These are phyloP conservation scores for Saccopteryx leptura DNA, from an alignment of 2,113 vertebrate genomes.

Conservation along the genomic window DNA sequence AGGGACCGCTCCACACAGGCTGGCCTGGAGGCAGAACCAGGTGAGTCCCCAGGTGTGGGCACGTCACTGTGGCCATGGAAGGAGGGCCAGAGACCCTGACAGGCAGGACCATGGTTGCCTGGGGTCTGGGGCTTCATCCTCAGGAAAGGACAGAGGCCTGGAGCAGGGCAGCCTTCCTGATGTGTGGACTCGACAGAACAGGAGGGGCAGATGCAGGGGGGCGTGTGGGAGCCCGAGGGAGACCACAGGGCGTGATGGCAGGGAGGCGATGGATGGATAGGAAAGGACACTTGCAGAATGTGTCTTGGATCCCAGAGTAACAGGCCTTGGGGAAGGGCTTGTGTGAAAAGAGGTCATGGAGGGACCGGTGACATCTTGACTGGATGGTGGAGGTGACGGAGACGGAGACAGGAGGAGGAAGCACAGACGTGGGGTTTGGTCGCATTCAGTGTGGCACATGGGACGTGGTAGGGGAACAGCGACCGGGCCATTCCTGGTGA, in stretches of 20 bases:
- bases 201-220: not conserved
- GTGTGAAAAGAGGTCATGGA: too few relatives aligned
- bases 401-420: not conserved
- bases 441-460: rapidly evolving
- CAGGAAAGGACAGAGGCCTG: not conserved
- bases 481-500: not conserved
- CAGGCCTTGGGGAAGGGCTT: not conserved
- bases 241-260: not conserved
- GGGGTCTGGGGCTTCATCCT: not conserved
- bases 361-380: not conserved
- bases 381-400: not conserved
- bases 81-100: not conserved
- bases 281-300: not conserved
- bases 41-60: not conserved
- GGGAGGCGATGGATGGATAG: not conserved
- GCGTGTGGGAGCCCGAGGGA: not conserved
- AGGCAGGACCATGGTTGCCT: not conserved
- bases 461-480: rapidly evolving
- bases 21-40: not conserved
- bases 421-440: not conserved
- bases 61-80: not conserved
- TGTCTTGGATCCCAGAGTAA: rapidly evolving
- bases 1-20: not conserved
- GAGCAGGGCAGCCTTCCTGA: not conserved
- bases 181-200: not conserved